Evolutionary conservation across 2,888 invertebrate genomes (phyloP).

Genomic region (Sarcophaga caerulescens): DNA sequence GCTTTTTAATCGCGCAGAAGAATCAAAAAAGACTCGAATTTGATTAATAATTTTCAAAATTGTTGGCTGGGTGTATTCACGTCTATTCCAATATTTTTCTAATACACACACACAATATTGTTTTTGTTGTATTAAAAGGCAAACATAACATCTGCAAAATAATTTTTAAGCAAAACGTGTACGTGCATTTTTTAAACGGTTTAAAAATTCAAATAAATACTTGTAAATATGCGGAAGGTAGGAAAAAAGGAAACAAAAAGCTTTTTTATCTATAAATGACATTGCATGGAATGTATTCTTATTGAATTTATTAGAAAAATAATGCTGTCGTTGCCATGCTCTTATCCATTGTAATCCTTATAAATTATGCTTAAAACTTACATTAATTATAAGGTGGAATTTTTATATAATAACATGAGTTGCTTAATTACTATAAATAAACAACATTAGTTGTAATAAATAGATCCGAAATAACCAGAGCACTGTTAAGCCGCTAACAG

Average conservation of each 20-base stretch:
- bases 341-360: conserved; percentile 3
- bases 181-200: conserved; percentile 34
- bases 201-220: conserved; percentile 6
- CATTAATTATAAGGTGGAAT: neutral
- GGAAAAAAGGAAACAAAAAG: neutral
- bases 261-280: neutral
- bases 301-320: conserved; percentile 44
- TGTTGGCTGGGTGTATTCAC: no score
- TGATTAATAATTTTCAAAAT: no score
- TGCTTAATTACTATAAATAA: no score
- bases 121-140: neutral
- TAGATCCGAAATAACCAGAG: no score
- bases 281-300: conserved; percentile 2
- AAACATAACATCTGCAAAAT: conserved; percentile 44
- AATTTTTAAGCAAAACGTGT: conserved; percentile 50
- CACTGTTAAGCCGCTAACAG: no score
- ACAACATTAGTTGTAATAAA: no score
- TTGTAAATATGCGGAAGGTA: conserved; percentile 16
- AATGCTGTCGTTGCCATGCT: neutral
- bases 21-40: no score
- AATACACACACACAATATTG: neutral
- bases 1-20: no score
- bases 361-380: conserved; percentile 11
- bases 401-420: neutral
- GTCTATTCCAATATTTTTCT: conserved; percentile 2